Conservation (phyloP, 2,888 invertebrate genomes). For the Clunio marinus region DNA sequence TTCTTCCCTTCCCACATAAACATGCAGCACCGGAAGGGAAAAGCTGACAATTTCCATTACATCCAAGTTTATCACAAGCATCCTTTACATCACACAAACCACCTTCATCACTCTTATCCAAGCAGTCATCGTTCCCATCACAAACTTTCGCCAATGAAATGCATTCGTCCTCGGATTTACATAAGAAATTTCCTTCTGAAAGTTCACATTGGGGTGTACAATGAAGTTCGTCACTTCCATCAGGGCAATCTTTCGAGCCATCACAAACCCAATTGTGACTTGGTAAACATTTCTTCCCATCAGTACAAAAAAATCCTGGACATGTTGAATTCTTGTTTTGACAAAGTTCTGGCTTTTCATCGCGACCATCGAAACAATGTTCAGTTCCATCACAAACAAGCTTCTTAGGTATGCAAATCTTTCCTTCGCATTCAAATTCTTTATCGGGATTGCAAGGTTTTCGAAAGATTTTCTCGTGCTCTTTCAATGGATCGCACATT, state of each 20-base stretch:
- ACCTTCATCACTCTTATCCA: constrained; percentile 61
- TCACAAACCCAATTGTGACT: constrained; percentile 55
- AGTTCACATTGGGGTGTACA: constrained; percentile 43
- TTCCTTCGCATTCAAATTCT: constrained; percentile 54
- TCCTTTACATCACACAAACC: constrained; percentile 46
- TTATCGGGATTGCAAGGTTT: constrained; percentile 7
- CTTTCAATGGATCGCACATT: constrained; percentile 47
- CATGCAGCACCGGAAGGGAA: constrained; percentile 57
- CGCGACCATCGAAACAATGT: constrained; percentile 65
- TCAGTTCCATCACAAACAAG: constrained; percentile 69
- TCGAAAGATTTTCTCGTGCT: too few relatives aligned
- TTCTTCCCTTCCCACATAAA: constrained; percentile 54
- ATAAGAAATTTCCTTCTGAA: constrained; percentile 3
- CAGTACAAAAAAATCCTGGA: constrained; percentile 60
- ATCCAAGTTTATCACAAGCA: constrained; percentile 48
- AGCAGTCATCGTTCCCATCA: constrained; percentile 59
- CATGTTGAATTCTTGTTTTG: too few relatives aligned
- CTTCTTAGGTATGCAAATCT: constrained; percentile 63
- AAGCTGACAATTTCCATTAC: constrained; percentile 49
- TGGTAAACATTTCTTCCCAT: constrained; percentile 55
- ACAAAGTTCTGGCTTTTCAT: constrained; percentile 51
- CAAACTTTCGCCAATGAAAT: constrained; percentile 65
- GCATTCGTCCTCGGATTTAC: constrained; percentile 50
- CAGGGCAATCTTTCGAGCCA: constrained; percentile 55
- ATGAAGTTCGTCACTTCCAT: constrained; percentile 46